Base-by-base conservation (phyloP, 1,140 invertebrate genomes). In the Cotesia vestalis region DNA sequence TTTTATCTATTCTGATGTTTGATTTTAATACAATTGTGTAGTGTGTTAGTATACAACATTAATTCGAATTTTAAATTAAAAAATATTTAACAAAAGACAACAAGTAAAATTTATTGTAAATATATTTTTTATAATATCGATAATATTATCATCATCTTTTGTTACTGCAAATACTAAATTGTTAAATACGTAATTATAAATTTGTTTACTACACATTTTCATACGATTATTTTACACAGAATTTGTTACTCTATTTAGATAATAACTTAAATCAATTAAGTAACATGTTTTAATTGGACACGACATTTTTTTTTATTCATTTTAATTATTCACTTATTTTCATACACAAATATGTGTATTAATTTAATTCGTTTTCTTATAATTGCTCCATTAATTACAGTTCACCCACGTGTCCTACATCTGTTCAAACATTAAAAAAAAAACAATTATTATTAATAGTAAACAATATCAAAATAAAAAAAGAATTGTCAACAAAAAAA, bases 171-270 rank as follows among this genome's bases (percentile, higher is more conserved):
- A 84, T 84, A 82, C n/a, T 57, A 57, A 57, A 55, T 77, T 75
- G 76, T 80, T 82, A 80, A 81, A 82, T 83, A 82, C 78, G 78
- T 80, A 80, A 83, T 82, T 84, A 80, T 79, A 82, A 83, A 81
- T 82, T 82, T 82, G n/a, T 83, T 68, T 20, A 78, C 79, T 84
- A 83, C 79, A 81, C 78, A 81, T 76, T 81, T 78, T 46, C 11
- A 6, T 76, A 83, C 80, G 77, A 81, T 83, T 83, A 85, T 80
- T 84, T 84, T 84, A 84, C 81, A 83, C 78, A 82, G 75, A 82
- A 79, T 83, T 80, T 78, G 75, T 79, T 83, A 78, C 77, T 79
- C 80, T 82, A 79, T 75, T 77, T 77, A 74, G 78, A 81, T 77
- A 77, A 81, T 80, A 78, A 82, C 80, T 79, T 78, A 78, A 79